phyloP scores from a whole-genome alignment of 2,113 vertebrate species.

The Megalops atlanticus region DNA sequence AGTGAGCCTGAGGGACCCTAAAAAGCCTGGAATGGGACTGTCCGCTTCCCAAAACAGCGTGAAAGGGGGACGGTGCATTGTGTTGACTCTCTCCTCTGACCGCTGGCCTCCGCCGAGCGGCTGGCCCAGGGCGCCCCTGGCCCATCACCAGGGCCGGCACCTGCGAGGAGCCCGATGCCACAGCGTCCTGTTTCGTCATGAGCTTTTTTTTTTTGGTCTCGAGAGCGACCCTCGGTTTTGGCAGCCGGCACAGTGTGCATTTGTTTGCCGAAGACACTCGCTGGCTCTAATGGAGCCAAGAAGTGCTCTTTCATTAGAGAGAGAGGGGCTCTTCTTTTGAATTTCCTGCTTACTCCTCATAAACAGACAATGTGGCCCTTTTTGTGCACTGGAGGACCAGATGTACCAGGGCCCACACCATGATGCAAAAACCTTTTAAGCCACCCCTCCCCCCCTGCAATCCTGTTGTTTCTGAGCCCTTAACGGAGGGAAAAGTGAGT shows the following conservation, averaged over 20 bases:
- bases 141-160: constrained; percentile 65
- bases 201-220: constrained; percentile 66
- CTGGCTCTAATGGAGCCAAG: constrained; percentile 67
- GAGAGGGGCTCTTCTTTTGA: constrained; percentile 50
- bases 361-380: constrained; percentile 40
- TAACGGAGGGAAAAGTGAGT: background rate
- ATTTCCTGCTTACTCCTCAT: constrained; percentile 49
- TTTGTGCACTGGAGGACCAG: constrained; percentile 41
- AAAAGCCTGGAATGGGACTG: constrained; percentile 24
- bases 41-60: constrained; percentile 27
- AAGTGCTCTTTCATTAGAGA: constrained; percentile 58
- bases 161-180: constrained; percentile 65
- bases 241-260: constrained; percentile 57
- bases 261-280: constrained; percentile 62
- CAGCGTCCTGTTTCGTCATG: constrained; percentile 42
- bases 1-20: constrained; percentile 21
- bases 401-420: constrained; percentile 39
- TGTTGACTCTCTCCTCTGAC: constrained; percentile 57
- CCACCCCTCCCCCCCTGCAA: background rate
- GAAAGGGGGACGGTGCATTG: constrained; percentile 39
- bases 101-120: constrained; percentile 61
- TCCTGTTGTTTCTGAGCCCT: background rate
- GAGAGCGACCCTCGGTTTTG: constrained; percentile 69
- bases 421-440: constrained; percentile 11
- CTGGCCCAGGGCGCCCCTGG: constrained; percentile 70